Evolutionary conservation across 1,140 invertebrate genomes (phyloP).

Genomic region (Cydia fagiglandana): DNA sequence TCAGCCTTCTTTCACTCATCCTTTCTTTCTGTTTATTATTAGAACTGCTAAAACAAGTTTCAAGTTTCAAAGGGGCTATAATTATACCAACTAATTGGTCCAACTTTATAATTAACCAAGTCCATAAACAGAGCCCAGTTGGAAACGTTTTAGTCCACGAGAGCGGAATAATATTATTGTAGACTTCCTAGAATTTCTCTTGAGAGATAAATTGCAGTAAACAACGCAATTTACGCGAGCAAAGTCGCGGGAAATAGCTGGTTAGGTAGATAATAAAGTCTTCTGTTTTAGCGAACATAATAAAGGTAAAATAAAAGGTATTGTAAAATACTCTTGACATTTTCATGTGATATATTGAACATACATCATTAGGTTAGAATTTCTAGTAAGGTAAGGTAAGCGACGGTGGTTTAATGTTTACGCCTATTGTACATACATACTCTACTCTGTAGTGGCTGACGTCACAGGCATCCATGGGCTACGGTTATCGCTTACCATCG

Average conservation of each 20-base stretch:
- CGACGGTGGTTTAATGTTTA: too few species aligned
- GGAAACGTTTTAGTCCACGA: neutral
- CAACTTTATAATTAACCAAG: constrained; percentile 6
- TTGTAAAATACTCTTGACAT: neutral
- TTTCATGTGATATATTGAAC: neutral
- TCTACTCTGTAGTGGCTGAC: too few species aligned
- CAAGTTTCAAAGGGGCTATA: constrained; percentile 16
- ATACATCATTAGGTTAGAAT: neutral
- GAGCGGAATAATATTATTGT: constrained; percentile 14
- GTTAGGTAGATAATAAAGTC: neutral
- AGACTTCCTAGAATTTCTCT: constrained; percentile 18
- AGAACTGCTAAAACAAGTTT: neutral
- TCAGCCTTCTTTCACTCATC: too few species aligned
- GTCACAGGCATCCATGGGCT: too few species aligned
- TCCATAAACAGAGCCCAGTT: constrained; percentile 4
- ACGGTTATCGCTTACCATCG: too few species aligned
- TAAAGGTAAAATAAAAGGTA: neutral
- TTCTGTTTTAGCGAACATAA: neutral
- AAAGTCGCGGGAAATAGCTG: constrained; percentile 2
- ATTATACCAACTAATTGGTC: constrained; percentile 1
- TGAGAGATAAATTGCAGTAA: constrained; percentile 15
- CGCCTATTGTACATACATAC: too few species aligned
- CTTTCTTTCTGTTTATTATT: neutral
- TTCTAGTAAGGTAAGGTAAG: too few species aligned
- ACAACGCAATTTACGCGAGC: neutral